Conservation (phyloP, 2,888 invertebrate species). For the Hydrotaea diabolus region DNA sequence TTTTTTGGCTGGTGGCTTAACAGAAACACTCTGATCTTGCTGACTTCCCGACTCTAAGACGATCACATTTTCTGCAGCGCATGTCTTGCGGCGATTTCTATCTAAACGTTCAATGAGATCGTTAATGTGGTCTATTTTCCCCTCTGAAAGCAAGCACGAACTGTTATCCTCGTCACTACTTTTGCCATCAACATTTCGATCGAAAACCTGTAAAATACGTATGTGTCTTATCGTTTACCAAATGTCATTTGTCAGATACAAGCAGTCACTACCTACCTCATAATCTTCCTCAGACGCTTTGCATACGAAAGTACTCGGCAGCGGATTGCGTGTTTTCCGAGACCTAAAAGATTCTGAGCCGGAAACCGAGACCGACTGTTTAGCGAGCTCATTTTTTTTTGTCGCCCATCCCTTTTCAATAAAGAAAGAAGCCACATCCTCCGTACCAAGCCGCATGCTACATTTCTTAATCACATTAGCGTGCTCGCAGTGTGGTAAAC, state of each 20-base stretch:
- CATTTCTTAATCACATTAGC: conserved; percentile 72
- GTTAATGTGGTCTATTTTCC: conserved; percentile 55
- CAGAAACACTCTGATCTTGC: conserved; percentile 34
- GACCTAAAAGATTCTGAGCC: neutral
- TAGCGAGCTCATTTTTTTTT: neutral
- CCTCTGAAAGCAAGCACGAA: neutral
- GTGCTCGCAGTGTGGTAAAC: conserved; percentile 74
- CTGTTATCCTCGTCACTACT: conserved; percentile 26
- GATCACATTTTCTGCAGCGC: neutral
- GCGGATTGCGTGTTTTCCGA: conserved; percentile 43
- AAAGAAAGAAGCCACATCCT: conserved; percentile 73
- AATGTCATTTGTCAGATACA: neutral
- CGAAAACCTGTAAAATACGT: neutral
- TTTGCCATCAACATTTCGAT: conserved; percentile 32
- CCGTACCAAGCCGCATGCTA: conserved; percentile 71
- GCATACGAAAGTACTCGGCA: too few relatives aligned
- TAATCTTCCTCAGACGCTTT: conserved; percentile 22
- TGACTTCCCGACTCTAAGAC: neutral
- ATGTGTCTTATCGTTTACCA: neutral
- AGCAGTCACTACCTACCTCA: conserved; percentile 37
- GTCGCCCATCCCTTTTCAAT: conserved; percentile 63
- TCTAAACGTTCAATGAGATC: conserved; percentile 72
- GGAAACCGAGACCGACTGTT: neutral
- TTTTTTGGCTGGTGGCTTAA: conserved; percentile 62
- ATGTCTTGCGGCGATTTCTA: conserved; percentile 37